Evolutionary conservation across 2,797 vertebrate genomes (phyloP), one percentile per base, ranked within the genome.

Genomic region (Holocentrus rufus): DNA sequence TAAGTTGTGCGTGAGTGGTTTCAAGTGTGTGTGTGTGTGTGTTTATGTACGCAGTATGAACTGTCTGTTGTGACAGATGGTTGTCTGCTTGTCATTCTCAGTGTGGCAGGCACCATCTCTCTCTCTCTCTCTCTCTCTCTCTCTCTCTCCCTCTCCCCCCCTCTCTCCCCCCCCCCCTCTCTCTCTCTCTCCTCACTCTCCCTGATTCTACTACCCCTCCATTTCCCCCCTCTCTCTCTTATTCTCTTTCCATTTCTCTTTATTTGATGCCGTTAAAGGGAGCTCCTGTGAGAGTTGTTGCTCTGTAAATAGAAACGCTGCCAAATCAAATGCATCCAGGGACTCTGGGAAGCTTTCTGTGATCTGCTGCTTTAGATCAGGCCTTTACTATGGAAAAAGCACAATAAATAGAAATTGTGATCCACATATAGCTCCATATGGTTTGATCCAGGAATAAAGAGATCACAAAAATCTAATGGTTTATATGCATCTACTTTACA

Each of bases 291-390:
- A 83, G 78, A 82, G 77, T 58, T 72, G 65, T 60, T n/a, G 65
- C 71, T 84, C 75, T 73, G 77, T 84, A 79, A 85, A 76, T 81
- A 79, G 81, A 83, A 77, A 85, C 74, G 47, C 69, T 84, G 82
- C 85, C 79, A 74, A 85, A 84, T 83, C 79, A 79, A 84, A 90
- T 82, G 72, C 66, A 76, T 80, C 56, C 65, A 54, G 76, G 65
- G 69, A 74, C 59, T 69, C 42, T 79, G 57, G 80, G 82, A 80
- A 82, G 77, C 74, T 89, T 81, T 74, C 81, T 76, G 72, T 77
- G 78, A 82, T 81, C 64, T 76, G 5, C 4, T 47, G 47, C 55
- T 59, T 82, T 67, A 78, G 55, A 84, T 85, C 71, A 67, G 39
- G 23, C 63, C 49, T 75, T 72, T 44, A 36, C 74, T 57, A 31